Percentiles rank a stretch among this genome's conserved stretches.
Conservation (phyloP, 2,113 vertebrate genomes). For the Neotoma lepida region DNA sequence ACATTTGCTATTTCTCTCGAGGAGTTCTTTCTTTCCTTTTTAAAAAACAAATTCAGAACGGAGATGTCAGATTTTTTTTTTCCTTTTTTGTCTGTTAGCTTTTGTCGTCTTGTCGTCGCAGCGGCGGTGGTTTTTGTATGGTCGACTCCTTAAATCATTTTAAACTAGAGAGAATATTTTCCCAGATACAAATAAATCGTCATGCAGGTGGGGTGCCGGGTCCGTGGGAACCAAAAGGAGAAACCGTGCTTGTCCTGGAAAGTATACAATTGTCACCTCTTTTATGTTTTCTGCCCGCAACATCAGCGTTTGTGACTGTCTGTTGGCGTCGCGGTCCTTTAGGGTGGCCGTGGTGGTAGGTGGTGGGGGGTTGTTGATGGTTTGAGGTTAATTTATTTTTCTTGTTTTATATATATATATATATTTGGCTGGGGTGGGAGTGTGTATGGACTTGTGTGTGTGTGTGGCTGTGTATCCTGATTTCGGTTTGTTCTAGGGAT, state of each 20-base stretch:
- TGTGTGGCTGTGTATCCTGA: conserved; percentile 78
- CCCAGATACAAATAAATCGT: conserved; percentile 94
- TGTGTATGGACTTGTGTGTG: conserved; percentile 5
- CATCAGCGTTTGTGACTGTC: conserved; percentile 88
- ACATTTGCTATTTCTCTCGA: conserved; percentile 95
- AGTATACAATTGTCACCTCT: conserved; percentile 88
- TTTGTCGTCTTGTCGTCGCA: conserved; percentile 78
- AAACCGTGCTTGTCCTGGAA: conserved; percentile 95
- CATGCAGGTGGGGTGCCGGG: conserved; percentile 97
- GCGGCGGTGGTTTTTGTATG: conserved; percentile 63
- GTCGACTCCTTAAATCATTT: conserved; percentile 80
- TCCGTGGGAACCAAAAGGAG: conserved; percentile 96
- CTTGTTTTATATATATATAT: conserved; percentile 73
- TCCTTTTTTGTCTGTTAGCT: conserved; percentile 82
- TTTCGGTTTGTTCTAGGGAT: conserved; percentile 79
- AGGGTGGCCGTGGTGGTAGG: conserved; percentile 80
- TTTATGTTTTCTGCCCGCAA: conserved; percentile 88
- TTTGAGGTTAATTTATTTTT: conserved; percentile 81
- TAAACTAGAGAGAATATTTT: conserved; percentile 89
- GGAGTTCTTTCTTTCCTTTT: conserved; percentile 84
- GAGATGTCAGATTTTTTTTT: conserved; percentile 79
- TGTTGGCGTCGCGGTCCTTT: conserved; percentile 90
- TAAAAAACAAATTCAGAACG: conserved; percentile 88
- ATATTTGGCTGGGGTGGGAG: conserved; percentile 67
- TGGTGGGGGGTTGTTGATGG: conserved; percentile 78